These are phyloP conservation scores for Belonocnema kinseyi DNA, from an alignment of 1,140 invertebrate species.

Conservation along the genomic window DNA sequence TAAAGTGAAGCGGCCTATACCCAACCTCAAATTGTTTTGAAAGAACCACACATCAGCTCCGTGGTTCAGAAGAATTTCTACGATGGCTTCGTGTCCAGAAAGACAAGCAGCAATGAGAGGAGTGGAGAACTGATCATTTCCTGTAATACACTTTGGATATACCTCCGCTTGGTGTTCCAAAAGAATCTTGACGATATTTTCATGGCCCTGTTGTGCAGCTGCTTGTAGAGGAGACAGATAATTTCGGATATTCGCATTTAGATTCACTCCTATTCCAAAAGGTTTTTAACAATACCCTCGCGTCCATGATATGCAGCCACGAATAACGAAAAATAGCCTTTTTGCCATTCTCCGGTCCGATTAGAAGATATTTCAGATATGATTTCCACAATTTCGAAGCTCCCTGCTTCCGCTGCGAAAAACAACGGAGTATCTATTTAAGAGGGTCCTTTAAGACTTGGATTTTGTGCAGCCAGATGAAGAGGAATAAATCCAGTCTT, in stretches of 20 bases:
- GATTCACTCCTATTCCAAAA: not conserved
- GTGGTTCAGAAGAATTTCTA: no score
- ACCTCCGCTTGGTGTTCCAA: conserved; percentile 82
- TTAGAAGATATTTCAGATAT: not conserved
- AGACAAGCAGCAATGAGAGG: not conserved
- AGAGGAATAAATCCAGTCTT: not conserved
- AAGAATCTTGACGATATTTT: conserved; percentile 82
- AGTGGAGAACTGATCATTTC: conserved; percentile 55
- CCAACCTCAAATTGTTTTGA: no score
- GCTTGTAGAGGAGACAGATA: conserved; percentile 78
- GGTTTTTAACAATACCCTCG: not conserved
- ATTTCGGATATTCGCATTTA: not conserved
- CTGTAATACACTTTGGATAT: conserved; percentile 69
- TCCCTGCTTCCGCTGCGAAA: not conserved
- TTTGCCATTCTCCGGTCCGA: not conserved
- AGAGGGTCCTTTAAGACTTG: not conserved
- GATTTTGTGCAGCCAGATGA: not conserved
- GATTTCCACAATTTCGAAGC: no score
- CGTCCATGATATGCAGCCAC: conserved; percentile 1
- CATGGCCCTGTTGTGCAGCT: conserved; percentile 84
- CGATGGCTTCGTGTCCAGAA: no score
- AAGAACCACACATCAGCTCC: no score
- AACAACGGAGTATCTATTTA: not conserved
- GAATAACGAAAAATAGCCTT: not conserved
- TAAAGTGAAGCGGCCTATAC: not conserved